These are phyloP conservation scores for Acronicta alni DNA, from an alignment of 2,888 invertebrate genomes.

Conservation along the genomic window DNA sequence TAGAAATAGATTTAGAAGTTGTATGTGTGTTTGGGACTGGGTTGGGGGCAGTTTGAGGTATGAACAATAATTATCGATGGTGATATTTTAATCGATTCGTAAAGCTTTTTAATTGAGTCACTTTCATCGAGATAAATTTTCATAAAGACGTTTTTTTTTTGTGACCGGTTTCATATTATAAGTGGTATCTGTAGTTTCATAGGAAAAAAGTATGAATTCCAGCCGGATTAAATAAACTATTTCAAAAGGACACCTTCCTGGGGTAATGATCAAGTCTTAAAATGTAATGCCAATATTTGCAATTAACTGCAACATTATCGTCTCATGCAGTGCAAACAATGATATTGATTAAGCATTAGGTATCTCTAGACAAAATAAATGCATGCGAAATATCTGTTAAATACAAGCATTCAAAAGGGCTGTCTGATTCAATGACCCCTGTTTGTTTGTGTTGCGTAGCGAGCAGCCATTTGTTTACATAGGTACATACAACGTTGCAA, in stretches of 20 bases:
- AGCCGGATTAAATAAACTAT: too few relatives aligned
- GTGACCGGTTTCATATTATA: too few relatives aligned
- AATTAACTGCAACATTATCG: not conserved
- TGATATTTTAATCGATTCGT: slow-evolving; percentile 12
- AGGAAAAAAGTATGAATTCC: too few relatives aligned
- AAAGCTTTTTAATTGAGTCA: not conserved
- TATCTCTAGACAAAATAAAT: not conserved
- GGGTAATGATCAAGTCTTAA: too few relatives aligned
- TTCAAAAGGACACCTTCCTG: too few relatives aligned
- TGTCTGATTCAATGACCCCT: slow-evolving; percentile 39
- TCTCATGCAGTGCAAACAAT: not conserved
- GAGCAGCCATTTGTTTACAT: slow-evolving; percentile 39
- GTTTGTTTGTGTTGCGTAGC: slow-evolving; percentile 22
- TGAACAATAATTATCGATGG: slow-evolving; percentile 11
- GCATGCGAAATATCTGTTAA: not conserved
- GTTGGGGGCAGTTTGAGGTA: slow-evolving; percentile 25
- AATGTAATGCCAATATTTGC: too few relatives aligned
- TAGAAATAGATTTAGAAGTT: slow-evolving; percentile 65
- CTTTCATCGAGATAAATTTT: too few relatives aligned
- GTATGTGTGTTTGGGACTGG: slow-evolving; percentile 35
- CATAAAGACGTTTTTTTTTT: too few relatives aligned
- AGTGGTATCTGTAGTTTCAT: too few relatives aligned
- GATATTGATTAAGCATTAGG: not conserved
- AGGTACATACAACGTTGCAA: slow-evolving; percentile 41
- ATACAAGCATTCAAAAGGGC: slow-evolving; percentile 13